These are phyloP conservation scores for Microctenopoma lineatum DNA, from an alignment of 2,797 vertebrate species.

Conservation along the genomic window DNA sequence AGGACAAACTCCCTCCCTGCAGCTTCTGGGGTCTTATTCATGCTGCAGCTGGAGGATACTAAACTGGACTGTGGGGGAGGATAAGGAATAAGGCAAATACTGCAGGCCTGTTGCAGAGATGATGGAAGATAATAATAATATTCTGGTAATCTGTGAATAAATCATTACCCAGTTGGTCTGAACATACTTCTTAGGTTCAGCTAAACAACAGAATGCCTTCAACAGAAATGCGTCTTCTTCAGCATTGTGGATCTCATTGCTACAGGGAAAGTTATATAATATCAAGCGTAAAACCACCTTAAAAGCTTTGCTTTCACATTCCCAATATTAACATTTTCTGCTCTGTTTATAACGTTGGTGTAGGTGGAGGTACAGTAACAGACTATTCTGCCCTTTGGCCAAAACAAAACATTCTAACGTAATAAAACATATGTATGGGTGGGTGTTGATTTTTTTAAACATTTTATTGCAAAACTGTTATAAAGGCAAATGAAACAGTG, in stretches of 20 bases:
- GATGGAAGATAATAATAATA: constrained; percentile 22
- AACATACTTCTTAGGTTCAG: neutral
- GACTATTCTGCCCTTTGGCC: constrained; percentile 21
- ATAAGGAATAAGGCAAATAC: constrained; percentile 28
- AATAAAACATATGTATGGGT: constrained; percentile 17
- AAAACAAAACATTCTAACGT: constrained; percentile 27
- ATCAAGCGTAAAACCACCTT: constrained; percentile 43
- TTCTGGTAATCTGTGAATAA: constrained; percentile 30
- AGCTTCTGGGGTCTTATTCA: constrained; percentile 56
- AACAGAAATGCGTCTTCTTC: constrained; percentile 2
- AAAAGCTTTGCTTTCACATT: constrained; percentile 45
- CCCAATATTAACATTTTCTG: constrained; percentile 25
- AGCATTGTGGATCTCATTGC: constrained; percentile 13
- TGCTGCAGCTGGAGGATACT: constrained; percentile 53
- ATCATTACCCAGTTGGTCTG: constrained; percentile 11
- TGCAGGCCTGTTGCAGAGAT: constrained; percentile 28
- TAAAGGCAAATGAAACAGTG: constrained; percentile 22
- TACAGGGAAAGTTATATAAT: constrained; percentile 41
- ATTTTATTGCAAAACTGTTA: constrained; percentile 12
- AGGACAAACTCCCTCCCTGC: constrained; percentile 55
- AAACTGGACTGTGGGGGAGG: constrained; percentile 42
- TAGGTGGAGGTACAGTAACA: constrained; percentile 24
- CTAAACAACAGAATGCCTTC: neutral
- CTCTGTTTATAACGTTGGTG: constrained; percentile 7
- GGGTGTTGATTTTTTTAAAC: constrained; percentile 35